Conservation (phyloP, 2,113 vertebrate genomes). For the Gobius niger region DNA sequence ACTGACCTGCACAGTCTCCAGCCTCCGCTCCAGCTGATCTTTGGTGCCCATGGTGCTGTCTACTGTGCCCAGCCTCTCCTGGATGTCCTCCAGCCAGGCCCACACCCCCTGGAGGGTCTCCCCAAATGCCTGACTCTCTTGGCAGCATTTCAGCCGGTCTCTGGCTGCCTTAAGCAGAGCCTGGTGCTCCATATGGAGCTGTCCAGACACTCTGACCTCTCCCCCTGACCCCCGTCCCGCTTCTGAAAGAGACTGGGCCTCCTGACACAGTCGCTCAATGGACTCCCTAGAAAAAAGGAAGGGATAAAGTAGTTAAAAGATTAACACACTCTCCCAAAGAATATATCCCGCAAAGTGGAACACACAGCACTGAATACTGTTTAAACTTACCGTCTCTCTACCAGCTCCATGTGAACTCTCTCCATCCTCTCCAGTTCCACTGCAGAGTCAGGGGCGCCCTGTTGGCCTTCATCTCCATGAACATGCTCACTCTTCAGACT, state of each 20-base stretch:
- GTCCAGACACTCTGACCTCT: slow-evolving; percentile 79
- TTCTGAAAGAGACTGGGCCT: slow-evolving; percentile 84
- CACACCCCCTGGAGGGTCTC: slow-evolving; percentile 86
- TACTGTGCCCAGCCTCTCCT: slow-evolving; percentile 80
- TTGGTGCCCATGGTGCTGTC: slow-evolving; percentile 88
- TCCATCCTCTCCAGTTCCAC: slow-evolving; percentile 87
- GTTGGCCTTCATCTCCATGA: slow-evolving; percentile 78
- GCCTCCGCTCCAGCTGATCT: slow-evolving; percentile 81
- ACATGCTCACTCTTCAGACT: slow-evolving; percentile 79
- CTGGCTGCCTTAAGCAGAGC: slow-evolving; percentile 82
- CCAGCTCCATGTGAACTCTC: slow-evolving; percentile 85
- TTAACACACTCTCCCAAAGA: slow-evolving; percentile 2
- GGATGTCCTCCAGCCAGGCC: slow-evolving; percentile 86
- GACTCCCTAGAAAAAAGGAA: slow-evolving; percentile 77
- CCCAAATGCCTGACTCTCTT: slow-evolving; percentile 89
- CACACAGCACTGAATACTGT: slow-evolving; percentile 17
- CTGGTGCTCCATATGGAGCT: slow-evolving; percentile 85
- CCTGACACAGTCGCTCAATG: slow-evolving; percentile 85
- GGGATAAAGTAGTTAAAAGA: background rate
- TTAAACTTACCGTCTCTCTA: slow-evolving; percentile 81
- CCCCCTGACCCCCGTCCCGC: slow-evolving; percentile 80
- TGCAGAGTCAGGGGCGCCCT: slow-evolving; percentile 81
- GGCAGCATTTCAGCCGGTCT: slow-evolving; percentile 81
- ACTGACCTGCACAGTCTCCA: slow-evolving; percentile 87
- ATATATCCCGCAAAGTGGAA: background rate